These are phyloP conservation scores for Podiceps cristatus DNA, from an alignment of 2,113 vertebrate genomes.

Conservation along the genomic window DNA sequence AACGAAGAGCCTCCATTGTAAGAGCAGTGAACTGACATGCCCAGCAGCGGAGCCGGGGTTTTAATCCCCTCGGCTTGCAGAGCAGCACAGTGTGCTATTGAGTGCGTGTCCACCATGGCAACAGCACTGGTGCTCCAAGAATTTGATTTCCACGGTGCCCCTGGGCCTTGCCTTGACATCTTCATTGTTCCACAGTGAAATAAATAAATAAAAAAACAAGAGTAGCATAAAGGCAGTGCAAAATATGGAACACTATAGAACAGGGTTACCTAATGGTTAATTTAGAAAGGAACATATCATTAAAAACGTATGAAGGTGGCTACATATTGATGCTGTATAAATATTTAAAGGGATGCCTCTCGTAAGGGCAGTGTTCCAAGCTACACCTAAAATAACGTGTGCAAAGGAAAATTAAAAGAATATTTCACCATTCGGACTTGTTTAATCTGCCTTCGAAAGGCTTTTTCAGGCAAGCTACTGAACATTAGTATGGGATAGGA, in stretches of 20 bases:
- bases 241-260: neutral
- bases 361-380: constrained; percentile 14
- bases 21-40: neutral
- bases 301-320: constrained; percentile 54
- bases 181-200: constrained; percentile 75
- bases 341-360: constrained; percentile 65
- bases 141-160: constrained; percentile 78
- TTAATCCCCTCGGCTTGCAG: constrained; percentile 53
- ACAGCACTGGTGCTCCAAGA: constrained; percentile 75
- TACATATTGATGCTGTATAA: constrained; percentile 41
- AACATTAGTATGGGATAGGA: neutral
- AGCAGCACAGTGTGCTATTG: constrained; percentile 58
- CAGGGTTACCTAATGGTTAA: constrained; percentile 37
- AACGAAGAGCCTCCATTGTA: neutral
- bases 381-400: constrained; percentile 36
- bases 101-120: constrained; percentile 81
- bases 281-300: constrained; percentile 40
- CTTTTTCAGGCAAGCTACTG: neutral
- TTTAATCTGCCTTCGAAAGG: constrained; percentile 16
- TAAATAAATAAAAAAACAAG: constrained; percentile 17
- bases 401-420: constrained; percentile 54
- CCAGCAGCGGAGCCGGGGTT: neutral
- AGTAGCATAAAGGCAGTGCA: neutral
- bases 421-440: constrained; percentile 39
- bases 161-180: constrained; percentile 78